Evolutionary conservation across 37 sponge, comb jelly and placozoan species (phyloP).

Genomic region (Beroe forskalii): DNA sequence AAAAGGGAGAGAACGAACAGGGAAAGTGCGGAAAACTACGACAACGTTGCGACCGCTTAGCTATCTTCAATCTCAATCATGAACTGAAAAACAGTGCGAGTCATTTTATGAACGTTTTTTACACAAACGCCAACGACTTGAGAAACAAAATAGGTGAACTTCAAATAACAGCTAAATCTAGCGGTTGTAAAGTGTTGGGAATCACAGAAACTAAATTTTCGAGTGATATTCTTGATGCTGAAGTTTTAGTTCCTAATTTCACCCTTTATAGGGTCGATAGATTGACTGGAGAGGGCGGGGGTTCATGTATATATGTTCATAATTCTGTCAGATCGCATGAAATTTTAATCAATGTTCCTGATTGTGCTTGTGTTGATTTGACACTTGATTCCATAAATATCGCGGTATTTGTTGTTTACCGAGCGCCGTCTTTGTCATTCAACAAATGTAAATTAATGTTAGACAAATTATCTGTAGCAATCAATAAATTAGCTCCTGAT

Average conservation of each 20-base stretch:
- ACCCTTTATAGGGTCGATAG: too few species aligned
- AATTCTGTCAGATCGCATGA: too few species aligned
- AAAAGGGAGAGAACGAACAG: neutral
- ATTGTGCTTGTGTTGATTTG: neutral
- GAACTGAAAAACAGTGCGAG: neutral
- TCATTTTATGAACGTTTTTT: neutral
- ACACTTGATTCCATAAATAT: neutral
- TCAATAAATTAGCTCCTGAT: neutral
- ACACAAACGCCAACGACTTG: slow-evolving; percentile 26
- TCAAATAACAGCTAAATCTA: too few species aligned
- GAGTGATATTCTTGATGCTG: slow-evolving; percentile 36
- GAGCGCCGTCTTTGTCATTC: neutral
- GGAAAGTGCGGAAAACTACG: neutral
- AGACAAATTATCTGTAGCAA: neutral
- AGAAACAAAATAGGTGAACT: neutral
- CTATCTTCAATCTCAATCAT: too few species aligned
- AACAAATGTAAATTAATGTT: neutral
- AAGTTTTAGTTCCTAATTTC: neutral
- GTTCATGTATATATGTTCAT: too few species aligned
- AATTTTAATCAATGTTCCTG: slow-evolving; percentile 19
- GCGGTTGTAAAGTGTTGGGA: too few species aligned
- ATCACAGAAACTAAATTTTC: too few species aligned
- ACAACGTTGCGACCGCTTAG: neutral
- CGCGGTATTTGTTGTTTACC: neutral
- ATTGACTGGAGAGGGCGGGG: too few species aligned